These are phyloP conservation scores for Drosophila colorata DNA, from an alignment of 2,888 invertebrate species.

Conservation along the genomic window DNA sequence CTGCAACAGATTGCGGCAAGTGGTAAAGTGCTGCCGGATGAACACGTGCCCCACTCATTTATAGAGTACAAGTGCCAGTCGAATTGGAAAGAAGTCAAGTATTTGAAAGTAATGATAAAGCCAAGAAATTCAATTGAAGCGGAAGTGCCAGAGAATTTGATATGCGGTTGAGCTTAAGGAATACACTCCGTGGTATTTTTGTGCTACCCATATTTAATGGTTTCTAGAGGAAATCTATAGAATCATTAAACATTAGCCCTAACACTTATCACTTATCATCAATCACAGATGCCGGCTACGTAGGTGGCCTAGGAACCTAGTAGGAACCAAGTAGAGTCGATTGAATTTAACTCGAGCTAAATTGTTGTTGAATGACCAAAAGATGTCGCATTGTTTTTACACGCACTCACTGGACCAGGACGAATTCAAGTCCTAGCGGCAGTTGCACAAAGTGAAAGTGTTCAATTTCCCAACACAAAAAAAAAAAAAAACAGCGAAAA, in stretches of 20 bases:
- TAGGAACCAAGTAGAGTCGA: neutral
- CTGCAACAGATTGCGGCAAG: constrained; percentile 39
- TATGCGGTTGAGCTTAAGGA: constrained; percentile 21
- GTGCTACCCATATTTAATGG: constrained; percentile 2
- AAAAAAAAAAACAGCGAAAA: constrained; percentile 5
- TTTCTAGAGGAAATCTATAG: neutral
- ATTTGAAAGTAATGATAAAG: constrained; percentile 44
- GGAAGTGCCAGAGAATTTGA: constrained; percentile 45
- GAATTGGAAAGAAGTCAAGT: constrained; percentile 43
- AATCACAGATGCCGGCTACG: constrained; percentile 43
- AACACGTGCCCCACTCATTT: constrained; percentile 49
- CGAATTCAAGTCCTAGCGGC: constrained; percentile 57
- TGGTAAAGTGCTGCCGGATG: constrained; percentile 45
- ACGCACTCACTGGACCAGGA: constrained; percentile 29
- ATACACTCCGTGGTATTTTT: constrained; percentile 23
- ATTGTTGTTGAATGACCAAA: constrained; percentile 28
- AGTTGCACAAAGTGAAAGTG: constrained; percentile 69
- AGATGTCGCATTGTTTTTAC: constrained; percentile 45
- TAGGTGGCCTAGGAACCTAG: constrained; percentile 39
- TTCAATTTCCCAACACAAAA: constrained; percentile 48
- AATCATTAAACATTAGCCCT: constrained; percentile 25
- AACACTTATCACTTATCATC: constrained; percentile 42
- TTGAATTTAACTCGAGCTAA: constrained; percentile 1
- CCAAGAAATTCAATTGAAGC: constrained; percentile 33
- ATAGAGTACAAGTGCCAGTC: constrained; percentile 19